Conservation (phyloP, 2,888 invertebrate genomes). For the Cerceris ruficornis region DNA sequence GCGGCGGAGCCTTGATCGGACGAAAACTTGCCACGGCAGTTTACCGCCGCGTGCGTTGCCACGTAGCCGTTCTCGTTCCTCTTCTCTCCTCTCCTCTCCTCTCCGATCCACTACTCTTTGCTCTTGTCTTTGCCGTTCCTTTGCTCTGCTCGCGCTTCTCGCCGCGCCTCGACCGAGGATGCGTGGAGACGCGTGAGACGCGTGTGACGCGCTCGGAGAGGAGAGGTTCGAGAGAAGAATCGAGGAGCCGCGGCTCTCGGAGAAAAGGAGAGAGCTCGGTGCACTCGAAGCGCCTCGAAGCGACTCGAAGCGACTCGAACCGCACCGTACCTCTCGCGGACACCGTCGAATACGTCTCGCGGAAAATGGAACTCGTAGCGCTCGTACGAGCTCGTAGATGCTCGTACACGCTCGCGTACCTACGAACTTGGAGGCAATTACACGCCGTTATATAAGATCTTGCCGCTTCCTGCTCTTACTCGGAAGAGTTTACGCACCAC, state of each 20-base stretch:
- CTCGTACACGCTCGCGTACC: slow-evolving; percentile 14
- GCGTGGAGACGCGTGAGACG: too few relatives aligned
- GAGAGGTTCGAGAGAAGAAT: too few relatives aligned
- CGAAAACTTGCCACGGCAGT: slow-evolving; percentile 21
- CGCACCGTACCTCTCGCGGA: too few relatives aligned
- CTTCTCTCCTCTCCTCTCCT: slow-evolving; percentile 2
- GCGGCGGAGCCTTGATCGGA: not conserved
- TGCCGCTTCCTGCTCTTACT: slow-evolving; percentile 62
- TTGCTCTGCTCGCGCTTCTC: too few relatives aligned
- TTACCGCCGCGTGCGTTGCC: not conserved
- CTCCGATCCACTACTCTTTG: not conserved
- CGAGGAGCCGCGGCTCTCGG: too few relatives aligned
- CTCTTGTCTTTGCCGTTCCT: too few relatives aligned
- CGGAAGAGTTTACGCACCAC: slow-evolving; percentile 34
- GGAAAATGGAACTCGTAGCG: not conserved
- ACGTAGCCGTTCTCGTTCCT: slow-evolving; percentile 12
- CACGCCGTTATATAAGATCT: slow-evolving; percentile 58
- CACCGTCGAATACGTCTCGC: not conserved
- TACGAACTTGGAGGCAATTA: slow-evolving; percentile 45
- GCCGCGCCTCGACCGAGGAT: too few relatives aligned
- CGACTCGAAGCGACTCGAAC: too few relatives aligned
- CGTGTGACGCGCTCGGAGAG: too few relatives aligned
- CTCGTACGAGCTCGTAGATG: slow-evolving; percentile 8
- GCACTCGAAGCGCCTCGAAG: too few relatives aligned
- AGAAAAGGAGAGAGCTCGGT: too few relatives aligned